Evolutionary conservation across 1,140 invertebrate genomes (phyloP), one percentile per base, ranked within the genome.

Genomic region (Drosophila ananassae): DNA sequence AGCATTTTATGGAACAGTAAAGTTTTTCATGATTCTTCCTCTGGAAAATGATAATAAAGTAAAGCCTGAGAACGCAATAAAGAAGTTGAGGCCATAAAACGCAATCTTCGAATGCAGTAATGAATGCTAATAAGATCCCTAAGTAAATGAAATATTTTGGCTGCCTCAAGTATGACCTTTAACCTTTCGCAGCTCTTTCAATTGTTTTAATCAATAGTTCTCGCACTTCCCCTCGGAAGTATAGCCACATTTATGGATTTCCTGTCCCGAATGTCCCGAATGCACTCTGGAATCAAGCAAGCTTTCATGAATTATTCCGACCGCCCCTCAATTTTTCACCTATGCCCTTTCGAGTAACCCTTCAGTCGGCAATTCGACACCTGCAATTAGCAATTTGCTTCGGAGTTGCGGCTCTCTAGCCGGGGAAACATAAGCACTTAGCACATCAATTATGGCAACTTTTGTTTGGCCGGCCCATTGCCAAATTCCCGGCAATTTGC

Each of bases 401-500:
- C 32, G 9, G 32, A 32, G 59, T 34, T 54, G 25, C 71, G 32
- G 32, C 32, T 32, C 32, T 32, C 32, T 8, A 17, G 17, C 17
- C 17, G 17, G 17, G 34, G 52, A 41, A 39, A 41, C 46, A 53
- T 51, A 41, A 37, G 72, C 61, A 75, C 73, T 82, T 78, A 47
- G 63, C 50, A 74, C 74, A 69, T 52, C 75, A 82, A 83, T 82
- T 82, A 75, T 73, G 37, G 72, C 58, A 59, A 69, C 59, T 67
- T 59, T 69, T 56, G 54, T 46, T 68, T 68, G 63, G 32, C 46
- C 55, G 39, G 50, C 77, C 66, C 41, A 48, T 62, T 55, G 60
- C 60, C 66, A 55, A 78, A 83, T 82, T 75, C 80, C 48, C 48
- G 61, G 32, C 51, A 72, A 78, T 85, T 85, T 87, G 64, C 78